A percentile compares a stretch with the other conserved stretches of the same genome.
Conservation (phyloP, 2,113 vertebrate genomes). For the Oostethus manadensis region DNA sequence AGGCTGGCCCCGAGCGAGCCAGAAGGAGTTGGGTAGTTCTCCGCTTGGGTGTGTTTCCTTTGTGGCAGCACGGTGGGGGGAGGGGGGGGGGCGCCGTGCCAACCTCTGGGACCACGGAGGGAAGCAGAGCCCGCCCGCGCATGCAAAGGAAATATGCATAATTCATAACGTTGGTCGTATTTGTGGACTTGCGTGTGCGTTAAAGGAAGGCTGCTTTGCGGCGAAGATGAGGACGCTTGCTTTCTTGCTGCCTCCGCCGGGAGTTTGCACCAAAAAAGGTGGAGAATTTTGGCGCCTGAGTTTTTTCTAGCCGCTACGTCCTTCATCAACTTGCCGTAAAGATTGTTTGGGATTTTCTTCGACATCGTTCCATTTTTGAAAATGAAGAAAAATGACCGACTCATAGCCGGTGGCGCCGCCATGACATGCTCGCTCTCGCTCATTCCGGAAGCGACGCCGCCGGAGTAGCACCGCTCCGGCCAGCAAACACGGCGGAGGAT, state of each 20-base stretch:
- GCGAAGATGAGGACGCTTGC: slow-evolving; percentile 41
- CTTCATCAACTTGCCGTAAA: too few relatives aligned
- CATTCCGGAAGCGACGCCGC: too few relatives aligned
- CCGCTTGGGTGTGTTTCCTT: slow-evolving; percentile 41
- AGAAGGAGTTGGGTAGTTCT: too few relatives aligned
- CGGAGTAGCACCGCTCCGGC: too few relatives aligned
- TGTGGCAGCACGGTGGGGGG: slow-evolving; percentile 41
- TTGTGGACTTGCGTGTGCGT: slow-evolving; percentile 54
- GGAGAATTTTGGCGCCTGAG: too few relatives aligned
- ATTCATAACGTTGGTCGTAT: slow-evolving; percentile 60
- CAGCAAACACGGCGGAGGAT: too few relatives aligned
- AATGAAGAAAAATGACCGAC: too few relatives aligned
- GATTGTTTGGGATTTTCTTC: too few relatives aligned
- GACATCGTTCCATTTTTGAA: too few relatives aligned
- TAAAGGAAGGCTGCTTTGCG: slow-evolving; percentile 48
- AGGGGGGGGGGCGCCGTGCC: slow-evolving; percentile 38
- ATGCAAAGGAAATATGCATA: slow-evolving; percentile 51
- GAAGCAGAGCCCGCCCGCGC: slow-evolving; percentile 40
- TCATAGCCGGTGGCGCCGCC: too few relatives aligned
- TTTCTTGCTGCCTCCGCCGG: slow-evolving; percentile 21
- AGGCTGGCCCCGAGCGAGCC: background rate
- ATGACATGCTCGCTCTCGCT: too few relatives aligned
- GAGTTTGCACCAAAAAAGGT: slow-evolving; percentile 11
- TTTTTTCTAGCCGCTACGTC: too few relatives aligned
- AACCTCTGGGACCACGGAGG: slow-evolving; percentile 39